phyloP scores from a whole-genome alignment of 2,113 vertebrate species.

The Elachura formosa region DNA sequence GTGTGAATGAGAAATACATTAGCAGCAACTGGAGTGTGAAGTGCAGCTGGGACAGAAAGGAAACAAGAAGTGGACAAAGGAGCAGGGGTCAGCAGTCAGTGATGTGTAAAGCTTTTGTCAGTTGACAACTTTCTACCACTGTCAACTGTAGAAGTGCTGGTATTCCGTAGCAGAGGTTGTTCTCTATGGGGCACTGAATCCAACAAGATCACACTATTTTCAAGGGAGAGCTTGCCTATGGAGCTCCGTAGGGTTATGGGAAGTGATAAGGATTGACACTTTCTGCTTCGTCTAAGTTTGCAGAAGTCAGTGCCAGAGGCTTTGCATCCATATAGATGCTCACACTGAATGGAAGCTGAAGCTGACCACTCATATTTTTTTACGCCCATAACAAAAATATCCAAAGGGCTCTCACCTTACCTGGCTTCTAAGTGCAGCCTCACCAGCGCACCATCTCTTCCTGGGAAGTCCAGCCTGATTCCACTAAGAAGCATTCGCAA shows the following conservation, averaged over 20 bases:
- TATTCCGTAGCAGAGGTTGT: not conserved
- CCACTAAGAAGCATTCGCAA: fast-evolving
- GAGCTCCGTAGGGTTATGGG: not conserved
- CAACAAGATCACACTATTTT: not conserved
- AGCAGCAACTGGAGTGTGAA: not conserved
- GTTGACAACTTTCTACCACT: too few species aligned
- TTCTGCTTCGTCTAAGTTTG: not conserved
- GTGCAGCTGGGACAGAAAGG: not conserved
- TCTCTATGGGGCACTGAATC: not conserved
- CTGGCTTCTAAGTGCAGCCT: not conserved
- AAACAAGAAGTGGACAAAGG: not conserved
- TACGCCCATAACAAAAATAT: not conserved
- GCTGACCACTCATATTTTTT: not conserved
- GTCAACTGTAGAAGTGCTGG: not conserved
- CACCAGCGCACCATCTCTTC: not conserved
- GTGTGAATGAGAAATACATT: not conserved
- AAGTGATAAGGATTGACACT: not conserved
- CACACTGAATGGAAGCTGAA: not conserved
- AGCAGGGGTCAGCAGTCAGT: not conserved
- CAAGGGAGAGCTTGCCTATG: not conserved
- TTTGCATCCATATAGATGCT: not conserved
- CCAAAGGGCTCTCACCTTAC: not conserved
- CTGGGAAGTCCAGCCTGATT: not conserved
- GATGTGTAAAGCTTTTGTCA: not conserved
- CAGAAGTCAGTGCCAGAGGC: not conserved